Conservation (phyloP, 2,113 vertebrate genomes). For the Chloropsis cyanopogon region DNA sequence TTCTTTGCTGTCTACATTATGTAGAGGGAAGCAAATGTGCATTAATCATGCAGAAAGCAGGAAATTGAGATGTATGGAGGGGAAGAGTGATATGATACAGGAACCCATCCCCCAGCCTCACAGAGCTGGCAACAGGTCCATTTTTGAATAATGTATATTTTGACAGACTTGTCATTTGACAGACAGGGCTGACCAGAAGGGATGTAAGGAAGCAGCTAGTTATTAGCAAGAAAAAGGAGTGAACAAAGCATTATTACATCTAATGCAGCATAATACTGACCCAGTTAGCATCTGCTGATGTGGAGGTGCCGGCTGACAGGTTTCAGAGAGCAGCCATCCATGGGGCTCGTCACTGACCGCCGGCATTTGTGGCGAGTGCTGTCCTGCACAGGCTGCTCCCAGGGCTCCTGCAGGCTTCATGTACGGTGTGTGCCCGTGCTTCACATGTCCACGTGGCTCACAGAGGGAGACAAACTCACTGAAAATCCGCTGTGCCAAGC, state of each 20-base stretch:
- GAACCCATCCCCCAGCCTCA: slow-evolving; percentile 28
- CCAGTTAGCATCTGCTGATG: background rate
- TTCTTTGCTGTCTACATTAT: slow-evolving; percentile 57
- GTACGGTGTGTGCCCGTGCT: background rate
- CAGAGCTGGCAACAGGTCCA: slow-evolving; percentile 33
- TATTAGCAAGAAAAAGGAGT: slow-evolving; percentile 23
- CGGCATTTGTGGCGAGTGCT: fast-evolving
- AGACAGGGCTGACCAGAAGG: slow-evolving; percentile 50
- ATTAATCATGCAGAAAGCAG: slow-evolving; percentile 66
- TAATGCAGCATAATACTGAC: background rate
- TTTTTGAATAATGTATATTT: slow-evolving; percentile 37
- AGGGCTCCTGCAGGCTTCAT: fast-evolving
- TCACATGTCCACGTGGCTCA: background rate
- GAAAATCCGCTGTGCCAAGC: background rate
- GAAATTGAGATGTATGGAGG: slow-evolving; percentile 66
- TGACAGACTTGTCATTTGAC: slow-evolving; percentile 49
- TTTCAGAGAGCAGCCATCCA: background rate
- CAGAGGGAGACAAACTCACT: background rate
- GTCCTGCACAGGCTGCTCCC: background rate
- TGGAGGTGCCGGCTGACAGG: background rate
- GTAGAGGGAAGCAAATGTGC: slow-evolving; percentile 49
- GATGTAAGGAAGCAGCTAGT: slow-evolving; percentile 6
- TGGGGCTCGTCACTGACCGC: fast-evolving
- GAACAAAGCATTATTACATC: background rate
- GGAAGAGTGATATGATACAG: slow-evolving; percentile 48